Evolutionary conservation across 2,113 vertebrate species (phyloP).

Genomic region (Bambusicola thoracicus): DNA sequence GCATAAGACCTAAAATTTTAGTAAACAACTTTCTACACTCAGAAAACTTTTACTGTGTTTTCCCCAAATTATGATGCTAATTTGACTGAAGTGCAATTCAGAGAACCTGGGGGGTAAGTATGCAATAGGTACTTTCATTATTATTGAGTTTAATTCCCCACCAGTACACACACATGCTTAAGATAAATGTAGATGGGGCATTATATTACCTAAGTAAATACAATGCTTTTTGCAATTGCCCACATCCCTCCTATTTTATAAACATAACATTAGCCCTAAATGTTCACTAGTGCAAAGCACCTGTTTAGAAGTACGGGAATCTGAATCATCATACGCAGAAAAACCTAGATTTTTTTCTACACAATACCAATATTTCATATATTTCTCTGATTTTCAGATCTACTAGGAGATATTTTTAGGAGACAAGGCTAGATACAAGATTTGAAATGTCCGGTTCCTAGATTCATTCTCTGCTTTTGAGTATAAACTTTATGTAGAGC

Average conservation of each 20-base stretch:
- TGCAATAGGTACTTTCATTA: neutral
- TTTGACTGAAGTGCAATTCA: neutral
- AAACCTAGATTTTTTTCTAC: neutral
- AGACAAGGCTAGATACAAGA: neutral
- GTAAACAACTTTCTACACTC: neutral
- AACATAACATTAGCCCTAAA: neutral
- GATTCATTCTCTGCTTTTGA: neutral
- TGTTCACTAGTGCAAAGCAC: neutral
- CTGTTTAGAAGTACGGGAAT: neutral
- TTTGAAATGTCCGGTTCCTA: neutral
- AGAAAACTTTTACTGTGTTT: neutral
- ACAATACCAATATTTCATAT: neutral
- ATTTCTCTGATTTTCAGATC: neutral
- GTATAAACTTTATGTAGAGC: neutral
- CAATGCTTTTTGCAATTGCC: neutral
- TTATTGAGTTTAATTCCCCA: neutral
- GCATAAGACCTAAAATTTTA: neutral
- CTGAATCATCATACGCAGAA: neutral
- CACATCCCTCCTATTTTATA: neutral
- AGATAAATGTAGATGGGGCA: neutral
- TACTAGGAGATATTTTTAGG: neutral
- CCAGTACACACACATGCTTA: fast-evolving
- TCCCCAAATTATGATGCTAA: neutral
- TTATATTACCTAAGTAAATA: neutral
- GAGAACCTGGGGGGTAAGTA: neutral